Evolutionary conservation across 1,140 invertebrate species (phyloP), one percentile per base, ranked within the genome.

Genomic region (Drosophila nikananu): DNA sequence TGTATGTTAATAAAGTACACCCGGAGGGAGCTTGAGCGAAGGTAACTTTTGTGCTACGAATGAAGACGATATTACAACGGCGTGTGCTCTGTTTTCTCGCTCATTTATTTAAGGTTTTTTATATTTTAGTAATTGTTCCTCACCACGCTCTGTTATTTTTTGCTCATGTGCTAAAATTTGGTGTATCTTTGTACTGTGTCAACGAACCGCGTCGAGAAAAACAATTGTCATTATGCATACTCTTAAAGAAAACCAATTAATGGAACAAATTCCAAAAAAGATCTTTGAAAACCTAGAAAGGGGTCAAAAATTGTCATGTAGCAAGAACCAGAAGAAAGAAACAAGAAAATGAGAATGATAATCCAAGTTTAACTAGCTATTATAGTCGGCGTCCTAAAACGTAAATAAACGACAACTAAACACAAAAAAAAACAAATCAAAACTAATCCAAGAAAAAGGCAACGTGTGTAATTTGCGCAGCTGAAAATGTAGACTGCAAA

Each of bases 91-190:
- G 65, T 80, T 59, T 27, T 68, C 68, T 73, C 58, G 37, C 60
- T 74, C 67, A 77, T 75, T 75, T 78, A 64, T 51, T 54, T 82
- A 65, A 60, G 41, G 55, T 41, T 64, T 44, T 52, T 61, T 57
- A 52, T 49, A 46, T 48, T 82, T 49, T 87, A 68, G 52, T 63
- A 80, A 65, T 86, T 79, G 83, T 86, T 86, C 80, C 82, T 86
- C 48, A 78, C 54, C 62, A 79, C 46, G 66, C 70, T 87, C 67
- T 80, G 71, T 83, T 80, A 65, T 65, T 78, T 55, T 78, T 77
- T 79, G 74, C 75, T 82, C 76, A 73, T 66, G 76, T 86, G 65
- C 75, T 78, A 60, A 67, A 77, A 64, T 62, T 59, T 54, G 57
- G 42, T 46, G 48, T 62, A 59, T 76, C 77, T 39, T 37, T 25